Evolutionary conservation across 2,113 vertebrate species (phyloP).

Genomic region (Poecilia latipinna): DNA sequence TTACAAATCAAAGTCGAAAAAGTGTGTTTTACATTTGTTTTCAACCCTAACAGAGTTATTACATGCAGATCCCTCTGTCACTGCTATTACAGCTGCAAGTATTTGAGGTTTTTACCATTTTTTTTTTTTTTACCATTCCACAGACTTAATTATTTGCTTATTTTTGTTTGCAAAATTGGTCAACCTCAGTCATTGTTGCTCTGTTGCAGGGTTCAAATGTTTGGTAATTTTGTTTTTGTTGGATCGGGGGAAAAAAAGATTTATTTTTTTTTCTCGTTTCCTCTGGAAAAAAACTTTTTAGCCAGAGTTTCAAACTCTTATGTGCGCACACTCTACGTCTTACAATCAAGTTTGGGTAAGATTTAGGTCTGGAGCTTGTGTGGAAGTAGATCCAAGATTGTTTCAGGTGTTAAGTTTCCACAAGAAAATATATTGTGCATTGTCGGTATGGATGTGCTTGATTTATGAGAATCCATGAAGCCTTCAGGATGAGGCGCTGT

Average conservation of each 20-base stretch:
- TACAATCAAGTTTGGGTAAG: not conserved
- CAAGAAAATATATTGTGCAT: slow-evolving; percentile 19
- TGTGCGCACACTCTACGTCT: too few relatives aligned
- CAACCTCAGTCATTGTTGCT: too few relatives aligned
- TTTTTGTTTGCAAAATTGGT: not conserved
- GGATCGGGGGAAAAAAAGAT: too few relatives aligned
- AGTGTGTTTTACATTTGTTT: too few relatives aligned
- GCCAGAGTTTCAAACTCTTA: not conserved
- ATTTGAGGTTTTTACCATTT: not conserved
- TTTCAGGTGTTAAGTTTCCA: slow-evolving; percentile 4
- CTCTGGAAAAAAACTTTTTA: too few relatives aligned
- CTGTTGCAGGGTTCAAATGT: too few relatives aligned
- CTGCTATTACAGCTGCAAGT: too few relatives aligned
- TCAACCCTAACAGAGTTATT: too few relatives aligned
- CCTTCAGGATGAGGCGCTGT: slow-evolving; percentile 60
- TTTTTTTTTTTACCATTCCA: not conserved
- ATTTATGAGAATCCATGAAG: slow-evolving; percentile 56
- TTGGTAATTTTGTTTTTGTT: too few relatives aligned
- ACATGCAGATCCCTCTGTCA: too few relatives aligned
- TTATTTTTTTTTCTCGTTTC: too few relatives aligned
- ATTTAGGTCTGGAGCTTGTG: not conserved
- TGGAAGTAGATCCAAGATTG: not conserved
- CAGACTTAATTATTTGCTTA: not conserved
- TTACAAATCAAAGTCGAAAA: too few relatives aligned
- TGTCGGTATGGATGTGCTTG: slow-evolving; percentile 19